A percentile compares a stretch with the other conserved stretches of the same genome.
phyloP scores from a whole-genome alignment of 92 coral and sea anemone species.

The Epizoanthus rinbou region DNA sequence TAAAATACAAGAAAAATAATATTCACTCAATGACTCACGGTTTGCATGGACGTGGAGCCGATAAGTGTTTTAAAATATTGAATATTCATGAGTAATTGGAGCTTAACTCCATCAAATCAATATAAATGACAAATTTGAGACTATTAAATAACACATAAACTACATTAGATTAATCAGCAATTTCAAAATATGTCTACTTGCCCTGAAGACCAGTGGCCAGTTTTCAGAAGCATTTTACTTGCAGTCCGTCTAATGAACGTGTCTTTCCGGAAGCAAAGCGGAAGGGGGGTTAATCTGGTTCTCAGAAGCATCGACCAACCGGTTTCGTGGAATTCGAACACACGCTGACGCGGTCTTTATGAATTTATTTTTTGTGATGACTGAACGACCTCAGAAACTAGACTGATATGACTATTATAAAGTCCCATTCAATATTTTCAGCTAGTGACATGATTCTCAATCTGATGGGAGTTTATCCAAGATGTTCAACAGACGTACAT shows the following conservation, averaged over 20 bases:
- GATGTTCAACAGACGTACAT: too few relatives aligned
- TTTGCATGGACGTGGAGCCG: too few relatives aligned
- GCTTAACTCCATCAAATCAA: too few relatives aligned
- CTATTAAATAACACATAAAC: background rate
- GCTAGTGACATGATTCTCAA: too few relatives aligned
- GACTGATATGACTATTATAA: too few relatives aligned
- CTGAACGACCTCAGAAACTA: background rate
- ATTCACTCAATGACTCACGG: too few relatives aligned
- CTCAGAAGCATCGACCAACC: background rate
- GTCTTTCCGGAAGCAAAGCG: conserved; percentile 8
- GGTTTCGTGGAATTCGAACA: background rate
- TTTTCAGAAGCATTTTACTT: background rate
- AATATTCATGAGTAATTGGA: too few relatives aligned
- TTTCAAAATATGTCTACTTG: background rate
- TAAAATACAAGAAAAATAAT: too few relatives aligned
- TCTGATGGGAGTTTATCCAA: too few relatives aligned
- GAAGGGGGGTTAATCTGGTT: background rate
- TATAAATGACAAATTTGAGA: too few relatives aligned
- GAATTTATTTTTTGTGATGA: background rate
- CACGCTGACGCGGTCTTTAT: background rate
- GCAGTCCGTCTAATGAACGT: conserved; percentile 1
- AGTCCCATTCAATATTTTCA: too few relatives aligned
- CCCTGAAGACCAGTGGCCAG: background rate
- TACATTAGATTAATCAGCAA: background rate
- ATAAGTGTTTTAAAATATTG: too few relatives aligned